These are phyloP conservation scores for Lithosia quadra DNA, from an alignment of 2,888 invertebrate genomes.

Conservation along the genomic window DNA sequence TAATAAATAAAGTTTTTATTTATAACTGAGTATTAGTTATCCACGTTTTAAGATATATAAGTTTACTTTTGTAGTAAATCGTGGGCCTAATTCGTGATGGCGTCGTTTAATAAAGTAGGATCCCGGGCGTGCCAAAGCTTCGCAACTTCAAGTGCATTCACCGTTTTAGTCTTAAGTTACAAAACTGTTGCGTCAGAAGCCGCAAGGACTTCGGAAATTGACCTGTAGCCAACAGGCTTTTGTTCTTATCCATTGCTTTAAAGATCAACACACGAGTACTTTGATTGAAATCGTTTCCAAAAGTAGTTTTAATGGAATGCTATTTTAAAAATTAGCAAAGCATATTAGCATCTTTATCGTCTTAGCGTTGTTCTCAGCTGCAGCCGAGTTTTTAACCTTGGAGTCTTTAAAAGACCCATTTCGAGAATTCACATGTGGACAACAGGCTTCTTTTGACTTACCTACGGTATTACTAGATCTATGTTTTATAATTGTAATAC, in stretches of 20 bases:
- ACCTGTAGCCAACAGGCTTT: slow-evolving; percentile 43
- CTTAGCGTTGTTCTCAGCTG: too few species aligned
- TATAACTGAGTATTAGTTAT: slow-evolving; percentile 50
- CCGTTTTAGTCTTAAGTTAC: slow-evolving; percentile 67
- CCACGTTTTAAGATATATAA: slow-evolving; percentile 56
- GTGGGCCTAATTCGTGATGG: slow-evolving; percentile 79
- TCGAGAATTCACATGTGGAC: too few species aligned
- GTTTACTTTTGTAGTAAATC: slow-evolving; percentile 72
- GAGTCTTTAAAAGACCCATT: too few species aligned
- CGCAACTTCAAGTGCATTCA: slow-evolving; percentile 71
- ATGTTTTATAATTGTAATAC: too few species aligned
- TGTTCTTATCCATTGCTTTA: slow-evolving; percentile 31
- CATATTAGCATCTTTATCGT: too few species aligned
- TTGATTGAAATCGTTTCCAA: slow-evolving; percentile 18
- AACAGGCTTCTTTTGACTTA: too few species aligned
- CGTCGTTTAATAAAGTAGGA: slow-evolving; percentile 75
- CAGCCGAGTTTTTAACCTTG: too few species aligned
- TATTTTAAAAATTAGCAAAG: background rate
- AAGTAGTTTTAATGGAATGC: slow-evolving; percentile 16
- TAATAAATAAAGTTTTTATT: slow-evolving; percentile 38
- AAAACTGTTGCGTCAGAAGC: slow-evolving; percentile 68
- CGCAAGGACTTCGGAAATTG: slow-evolving; percentile 52
- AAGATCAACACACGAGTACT: background rate
- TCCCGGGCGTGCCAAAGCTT: slow-evolving; percentile 64
- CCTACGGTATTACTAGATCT: too few species aligned